A percentile compares a stretch with the other conserved stretches of the same genome.
Conservation (phyloP, 1,140 invertebrate species). For the Oncopodura yosiiana region DNA sequence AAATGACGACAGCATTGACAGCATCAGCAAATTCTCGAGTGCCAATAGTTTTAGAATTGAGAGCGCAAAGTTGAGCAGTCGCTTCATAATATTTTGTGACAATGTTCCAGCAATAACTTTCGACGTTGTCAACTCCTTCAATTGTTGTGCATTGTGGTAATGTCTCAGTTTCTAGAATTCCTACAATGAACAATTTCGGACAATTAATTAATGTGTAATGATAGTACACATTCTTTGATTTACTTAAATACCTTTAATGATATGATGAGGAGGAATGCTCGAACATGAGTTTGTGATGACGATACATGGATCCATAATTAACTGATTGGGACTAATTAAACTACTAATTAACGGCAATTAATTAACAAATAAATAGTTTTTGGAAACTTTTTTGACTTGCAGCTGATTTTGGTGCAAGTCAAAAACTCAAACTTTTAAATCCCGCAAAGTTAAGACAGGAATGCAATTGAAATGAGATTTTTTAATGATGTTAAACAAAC, state of each 20-base stretch:
- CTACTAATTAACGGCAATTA: no score
- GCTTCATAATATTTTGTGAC: slow-evolving; percentile 59
- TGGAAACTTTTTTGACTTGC: no score
- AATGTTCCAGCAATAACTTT: slow-evolving; percentile 50
- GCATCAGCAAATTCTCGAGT: slow-evolving; percentile 43
- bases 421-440: no score
- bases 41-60: slow-evolving; percentile 43
- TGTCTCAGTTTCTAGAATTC: not conserved
- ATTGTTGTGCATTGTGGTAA: slow-evolving; percentile 35
- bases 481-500: no score
- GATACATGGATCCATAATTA: slow-evolving; percentile 11
- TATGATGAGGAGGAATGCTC: not conserved
- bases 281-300: slow-evolving; percentile 8
- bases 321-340: not conserved
- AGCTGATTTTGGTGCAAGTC: no score
- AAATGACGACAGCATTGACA: slow-evolving; percentile 51
- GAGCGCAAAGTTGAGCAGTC: slow-evolving; percentile 46
- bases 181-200: not conserved
- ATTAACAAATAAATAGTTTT: no score
- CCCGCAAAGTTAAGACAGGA: no score
- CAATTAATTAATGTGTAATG: not conserved
- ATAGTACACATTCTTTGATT: not conserved
- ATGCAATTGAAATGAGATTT: no score
- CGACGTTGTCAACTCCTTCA: slow-evolving; percentile 39
- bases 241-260: slow-evolving; percentile 12